Base-by-base conservation (phyloP, 2,888 invertebrate genomes). In the Folsomia candida region DNA sequence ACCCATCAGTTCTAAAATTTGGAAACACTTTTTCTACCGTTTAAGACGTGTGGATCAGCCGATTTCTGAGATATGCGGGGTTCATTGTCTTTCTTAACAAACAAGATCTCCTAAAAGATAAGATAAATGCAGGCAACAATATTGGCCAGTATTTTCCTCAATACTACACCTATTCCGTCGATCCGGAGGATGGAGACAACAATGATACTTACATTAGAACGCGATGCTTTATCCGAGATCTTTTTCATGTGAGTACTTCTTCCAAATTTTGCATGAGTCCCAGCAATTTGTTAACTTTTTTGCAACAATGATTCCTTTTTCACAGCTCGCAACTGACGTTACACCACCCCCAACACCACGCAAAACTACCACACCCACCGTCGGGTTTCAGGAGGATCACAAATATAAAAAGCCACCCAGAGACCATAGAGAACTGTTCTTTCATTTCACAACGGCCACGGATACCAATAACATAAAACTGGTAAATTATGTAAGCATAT, bases 61-160 rank as follows among this genome's bases (percentile, higher is more conserved):
- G 90, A 75, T 93, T 90, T 81, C 86, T 93, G 0, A 83, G 89
- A 71, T 87, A 89, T 76, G 89, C 91, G 0, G 92, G 91, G 1
- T 84, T 92, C 54, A 91, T 93, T 63, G 87, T 93, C 9, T 93
- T 93, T 83, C 85, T 93, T 51, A 93, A 93, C 83, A 93, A 93
- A 82, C 91, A 91, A 81, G 92, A 93, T 81, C 83, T 91, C 1
- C 84, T 93, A 66, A 87, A 89, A 77, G 85, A 86, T 62, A 93
- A 93, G 83, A 86, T 92, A 63, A 83, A 87, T n/a, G 86, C 86
- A 65, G 91, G 90, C 20, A 86, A 86, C 74, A 85, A 84, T 68
- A 86, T 91, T 66, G 87, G 85, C 0, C 84, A 86, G 0, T 88
- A 89, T 82, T 91, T 91, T 83, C 89, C 90, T 0, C 86, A 88